Evolutionary conservation across 2,888 invertebrate species (phyloP).

Genomic region (Noctua comes): DNA sequence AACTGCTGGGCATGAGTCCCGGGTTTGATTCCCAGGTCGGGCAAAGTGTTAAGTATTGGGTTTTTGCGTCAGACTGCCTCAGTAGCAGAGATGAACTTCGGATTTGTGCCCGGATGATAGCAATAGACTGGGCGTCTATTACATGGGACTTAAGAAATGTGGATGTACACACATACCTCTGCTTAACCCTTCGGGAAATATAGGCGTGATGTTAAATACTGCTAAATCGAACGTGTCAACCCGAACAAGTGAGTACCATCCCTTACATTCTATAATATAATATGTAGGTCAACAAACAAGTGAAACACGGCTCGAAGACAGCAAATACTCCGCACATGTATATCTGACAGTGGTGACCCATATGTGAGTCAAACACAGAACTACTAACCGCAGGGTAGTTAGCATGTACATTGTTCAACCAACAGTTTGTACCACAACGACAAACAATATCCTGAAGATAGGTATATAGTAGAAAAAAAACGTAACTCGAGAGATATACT

Average conservation of each 20-base stretch:
- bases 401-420: background rate
- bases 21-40: background rate
- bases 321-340: slow-evolving; percentile 12
- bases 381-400: slow-evolving; percentile 38
- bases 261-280: background rate
- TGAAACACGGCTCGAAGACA: slow-evolving; percentile 6
- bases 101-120: too few species aligned
- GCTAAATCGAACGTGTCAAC: background rate
- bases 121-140: too few species aligned
- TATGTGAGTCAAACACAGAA: slow-evolving; percentile 31
- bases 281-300: slow-evolving; percentile 9
- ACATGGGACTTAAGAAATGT: too few species aligned
- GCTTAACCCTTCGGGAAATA: too few species aligned
- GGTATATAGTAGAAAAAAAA: background rate
- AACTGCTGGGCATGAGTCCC: background rate
- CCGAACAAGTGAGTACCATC: background rate
- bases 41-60: too few species aligned
- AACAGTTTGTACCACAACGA: slow-evolving; percentile 9
- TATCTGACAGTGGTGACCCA: background rate
- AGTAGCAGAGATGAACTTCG: background rate
- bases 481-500: background rate
- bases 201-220: background rate
- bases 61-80: too few species aligned
- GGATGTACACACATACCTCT: too few species aligned
- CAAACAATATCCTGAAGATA: slow-evolving; percentile 7